Conservation (phyloP, 2,888 invertebrate species). For the Electrophaes corylata region DNA sequence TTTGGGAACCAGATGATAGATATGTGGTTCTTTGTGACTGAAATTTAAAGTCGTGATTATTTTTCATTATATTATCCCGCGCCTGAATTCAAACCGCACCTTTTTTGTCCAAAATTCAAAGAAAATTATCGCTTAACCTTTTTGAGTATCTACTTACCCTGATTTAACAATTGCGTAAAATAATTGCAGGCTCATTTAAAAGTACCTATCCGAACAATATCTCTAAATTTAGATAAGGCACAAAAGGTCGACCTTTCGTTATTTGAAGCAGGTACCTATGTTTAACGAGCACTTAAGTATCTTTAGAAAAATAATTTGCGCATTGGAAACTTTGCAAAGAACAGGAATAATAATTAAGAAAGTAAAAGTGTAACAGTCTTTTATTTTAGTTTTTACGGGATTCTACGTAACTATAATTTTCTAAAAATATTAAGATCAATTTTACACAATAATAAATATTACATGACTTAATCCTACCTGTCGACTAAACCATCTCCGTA, state of each 20-base stretch:
- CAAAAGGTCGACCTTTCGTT: slow-evolving; percentile 15
- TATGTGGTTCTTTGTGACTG: too few relatives aligned
- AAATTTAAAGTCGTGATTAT: too few relatives aligned
- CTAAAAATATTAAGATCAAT: too few relatives aligned
- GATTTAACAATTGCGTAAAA: not conserved
- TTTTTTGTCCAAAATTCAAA: not conserved
- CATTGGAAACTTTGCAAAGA: not conserved
- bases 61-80: too few relatives aligned
- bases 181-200: slow-evolving; percentile 9
- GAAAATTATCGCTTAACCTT: not conserved
- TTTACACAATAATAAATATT: too few relatives aligned
- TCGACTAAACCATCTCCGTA: too few relatives aligned
- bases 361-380: too few relatives aligned
- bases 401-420: too few relatives aligned
- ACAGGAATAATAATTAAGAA: not conserved
- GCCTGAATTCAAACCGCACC: too few relatives aligned
- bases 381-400: too few relatives aligned
- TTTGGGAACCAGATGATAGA: too few relatives aligned
- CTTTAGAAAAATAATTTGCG: slow-evolving; percentile 12
- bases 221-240: slow-evolving; percentile 13
- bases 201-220: slow-evolving; percentile 4
- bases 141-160: not conserved
- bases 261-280: not conserved
- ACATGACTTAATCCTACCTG: too few relatives aligned
- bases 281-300: slow-evolving; percentile 8